Conservation (phyloP, 2,888 invertebrate species). For the Brenthis ino region DNA sequence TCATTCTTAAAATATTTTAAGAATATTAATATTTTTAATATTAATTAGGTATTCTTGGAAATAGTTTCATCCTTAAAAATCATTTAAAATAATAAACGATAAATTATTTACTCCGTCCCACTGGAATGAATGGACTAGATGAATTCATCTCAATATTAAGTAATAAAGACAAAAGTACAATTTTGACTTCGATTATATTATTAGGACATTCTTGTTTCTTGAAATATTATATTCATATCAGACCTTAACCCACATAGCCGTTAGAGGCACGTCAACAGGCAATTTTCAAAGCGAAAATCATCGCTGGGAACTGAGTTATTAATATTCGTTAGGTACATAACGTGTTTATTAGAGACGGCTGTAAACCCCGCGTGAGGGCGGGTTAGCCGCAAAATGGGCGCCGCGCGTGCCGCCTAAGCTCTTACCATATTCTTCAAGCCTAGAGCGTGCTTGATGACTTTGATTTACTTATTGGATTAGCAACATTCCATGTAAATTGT, state of each 20-base stretch:
- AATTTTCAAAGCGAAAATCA: conserved; percentile 66
- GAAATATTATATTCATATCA: not conserved
- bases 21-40: too few species aligned
- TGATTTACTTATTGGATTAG: conserved; percentile 75
- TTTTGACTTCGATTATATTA: too few species aligned
- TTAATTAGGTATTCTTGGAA: too few species aligned
- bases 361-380: conserved; percentile 60
- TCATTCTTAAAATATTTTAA: too few species aligned
- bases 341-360: conserved; percentile 75
- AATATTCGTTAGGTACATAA: conserved; percentile 75
- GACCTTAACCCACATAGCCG: conserved; percentile 43
- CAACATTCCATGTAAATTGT: conserved; percentile 32
- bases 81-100: too few species aligned
- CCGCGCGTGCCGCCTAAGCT: conserved; percentile 70
- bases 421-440: conserved; percentile 70
- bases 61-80: too few species aligned
- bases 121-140: too few species aligned
- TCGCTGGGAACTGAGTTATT: conserved; percentile 67
- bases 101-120: too few species aligned
- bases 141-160: too few species aligned
- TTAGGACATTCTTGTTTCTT: too few species aligned
- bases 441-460: conserved; percentile 63
- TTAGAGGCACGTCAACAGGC: conserved; percentile 57
- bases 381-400: conserved; percentile 68
- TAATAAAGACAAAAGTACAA: too few species aligned